Conservation (phyloP, 2,888 invertebrate genomes). For the Dicyrtomina minuta region DNA sequence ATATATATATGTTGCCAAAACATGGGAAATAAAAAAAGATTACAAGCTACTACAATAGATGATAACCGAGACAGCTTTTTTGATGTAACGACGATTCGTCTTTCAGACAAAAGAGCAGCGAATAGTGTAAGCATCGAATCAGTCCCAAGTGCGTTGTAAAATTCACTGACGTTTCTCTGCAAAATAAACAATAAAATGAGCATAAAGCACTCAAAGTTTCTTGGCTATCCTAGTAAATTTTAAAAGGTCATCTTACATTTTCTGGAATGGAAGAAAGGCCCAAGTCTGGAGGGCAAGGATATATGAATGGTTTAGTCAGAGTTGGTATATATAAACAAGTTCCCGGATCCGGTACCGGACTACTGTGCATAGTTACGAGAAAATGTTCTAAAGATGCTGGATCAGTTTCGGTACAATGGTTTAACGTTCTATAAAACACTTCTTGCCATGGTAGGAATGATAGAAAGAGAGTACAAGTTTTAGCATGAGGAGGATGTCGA, state of each 20-base stretch:
- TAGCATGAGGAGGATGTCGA: slow-evolving; percentile 86
- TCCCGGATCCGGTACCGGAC: slow-evolving; percentile 70
- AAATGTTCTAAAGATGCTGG: slow-evolving; percentile 65
- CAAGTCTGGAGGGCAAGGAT: slow-evolving; percentile 75
- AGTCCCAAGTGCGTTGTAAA: slow-evolving; percentile 94
- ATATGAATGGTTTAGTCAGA: slow-evolving; percentile 64
- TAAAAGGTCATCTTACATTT: slow-evolving; percentile 70
- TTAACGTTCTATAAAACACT: slow-evolving; percentile 85
- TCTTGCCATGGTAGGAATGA: slow-evolving; percentile 97
- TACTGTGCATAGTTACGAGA: slow-evolving; percentile 68
- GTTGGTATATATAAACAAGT: slow-evolving; percentile 64
- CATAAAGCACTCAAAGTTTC: slow-evolving; percentile 1
- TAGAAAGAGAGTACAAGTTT: slow-evolving; percentile 78
- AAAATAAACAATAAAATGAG: slow-evolving; percentile 42
- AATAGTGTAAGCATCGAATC: slow-evolving; percentile 94
- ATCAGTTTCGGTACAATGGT: slow-evolving; percentile 64
- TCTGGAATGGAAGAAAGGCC: slow-evolving; percentile 92
- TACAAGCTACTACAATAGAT: slow-evolving; percentile 90
- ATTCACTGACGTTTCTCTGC: slow-evolving; percentile 93
- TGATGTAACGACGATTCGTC: slow-evolving; percentile 90
- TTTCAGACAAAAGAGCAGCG: slow-evolving; percentile 91
- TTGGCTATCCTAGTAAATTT: background rate
- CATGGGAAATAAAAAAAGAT: slow-evolving; percentile 94
- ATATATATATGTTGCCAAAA: slow-evolving; percentile 99
- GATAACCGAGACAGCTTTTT: slow-evolving; percentile 84